Conservation (phyloP, 2,797 vertebrate genomes). For the Echeneis naucrates region DNA sequence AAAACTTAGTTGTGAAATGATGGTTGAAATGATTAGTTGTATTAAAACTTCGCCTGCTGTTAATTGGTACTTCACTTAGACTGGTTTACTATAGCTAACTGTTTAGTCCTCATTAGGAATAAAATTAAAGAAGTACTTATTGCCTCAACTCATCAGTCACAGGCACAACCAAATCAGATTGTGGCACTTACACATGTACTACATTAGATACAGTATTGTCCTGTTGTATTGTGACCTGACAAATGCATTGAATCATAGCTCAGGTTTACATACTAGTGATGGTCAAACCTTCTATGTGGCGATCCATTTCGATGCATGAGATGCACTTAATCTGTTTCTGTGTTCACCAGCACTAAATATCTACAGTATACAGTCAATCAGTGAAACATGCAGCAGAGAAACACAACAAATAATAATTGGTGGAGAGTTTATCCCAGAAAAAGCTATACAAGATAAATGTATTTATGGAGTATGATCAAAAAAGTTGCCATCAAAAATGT, state of each 20-base stretch:
- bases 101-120: constrained; percentile 4
- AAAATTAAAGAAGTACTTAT: background rate
- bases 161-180: background rate
- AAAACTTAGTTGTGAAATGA: constrained; percentile 1
- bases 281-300: background rate
- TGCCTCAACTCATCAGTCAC: background rate
- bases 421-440: background rate
- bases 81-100: background rate
- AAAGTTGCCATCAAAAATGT: background rate
- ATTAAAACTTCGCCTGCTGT: constrained; percentile 19
- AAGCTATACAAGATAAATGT: background rate
- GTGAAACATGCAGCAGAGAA: background rate
- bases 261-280: background rate
- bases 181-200: background rate
- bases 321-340: background rate
- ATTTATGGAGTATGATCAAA: background rate
- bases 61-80: constrained; percentile 11
- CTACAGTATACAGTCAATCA: background rate
- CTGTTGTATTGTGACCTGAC: background rate
- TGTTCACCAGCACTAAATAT: background rate
- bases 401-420: background rate
- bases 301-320: background rate
- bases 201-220: background rate
- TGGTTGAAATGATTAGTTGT: background rate
- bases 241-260: background rate